These are phyloP conservation scores for Nymphalis io DNA, from an alignment of 1,140 invertebrate genomes.

Conservation along the genomic window DNA sequence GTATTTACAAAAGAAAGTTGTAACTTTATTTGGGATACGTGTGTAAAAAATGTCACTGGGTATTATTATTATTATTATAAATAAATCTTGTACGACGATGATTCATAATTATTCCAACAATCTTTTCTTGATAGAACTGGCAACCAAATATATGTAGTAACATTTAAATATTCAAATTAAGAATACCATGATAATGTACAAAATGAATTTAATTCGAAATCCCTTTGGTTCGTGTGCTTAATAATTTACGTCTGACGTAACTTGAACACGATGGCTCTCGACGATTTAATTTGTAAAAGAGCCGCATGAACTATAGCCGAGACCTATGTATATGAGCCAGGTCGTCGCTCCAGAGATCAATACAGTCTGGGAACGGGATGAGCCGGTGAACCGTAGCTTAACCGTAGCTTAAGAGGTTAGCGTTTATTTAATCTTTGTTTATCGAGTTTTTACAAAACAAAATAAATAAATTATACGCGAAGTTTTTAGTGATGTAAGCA, in stretches of 20 bases:
- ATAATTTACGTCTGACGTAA: slow-evolving; percentile 2
- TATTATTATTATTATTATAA: too few relatives aligned
- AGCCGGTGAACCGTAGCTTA: slow-evolving; percentile 12
- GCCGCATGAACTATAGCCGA: not conserved
- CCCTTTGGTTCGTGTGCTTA: slow-evolving; percentile 14
- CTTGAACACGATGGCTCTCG: not conserved
- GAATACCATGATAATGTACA: not conserved
- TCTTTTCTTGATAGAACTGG: too few relatives aligned
- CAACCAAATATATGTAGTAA: too few relatives aligned
- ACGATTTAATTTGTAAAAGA: not conserved
- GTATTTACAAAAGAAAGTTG: too few relatives aligned
- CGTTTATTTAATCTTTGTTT: slow-evolving; percentile 20
- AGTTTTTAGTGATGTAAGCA: too few relatives aligned
- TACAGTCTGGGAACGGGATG: slow-evolving; percentile 41
- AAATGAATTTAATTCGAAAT: slow-evolving; percentile 7
- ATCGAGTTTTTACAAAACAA: too few relatives aligned
- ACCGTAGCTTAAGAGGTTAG: slow-evolving; percentile 15
- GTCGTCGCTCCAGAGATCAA: slow-evolving; percentile 42
- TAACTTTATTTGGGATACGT: too few relatives aligned
- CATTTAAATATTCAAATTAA: not conserved
- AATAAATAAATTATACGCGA: too few relatives aligned
- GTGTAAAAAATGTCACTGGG: too few relatives aligned
- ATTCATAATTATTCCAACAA: too few relatives aligned
- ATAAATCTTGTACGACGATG: too few relatives aligned
- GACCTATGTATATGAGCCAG: slow-evolving; percentile 18